Base-by-base conservation (phyloP, 2,888 invertebrate genomes). In the Mesorhabditis spiculigera region DNA sequence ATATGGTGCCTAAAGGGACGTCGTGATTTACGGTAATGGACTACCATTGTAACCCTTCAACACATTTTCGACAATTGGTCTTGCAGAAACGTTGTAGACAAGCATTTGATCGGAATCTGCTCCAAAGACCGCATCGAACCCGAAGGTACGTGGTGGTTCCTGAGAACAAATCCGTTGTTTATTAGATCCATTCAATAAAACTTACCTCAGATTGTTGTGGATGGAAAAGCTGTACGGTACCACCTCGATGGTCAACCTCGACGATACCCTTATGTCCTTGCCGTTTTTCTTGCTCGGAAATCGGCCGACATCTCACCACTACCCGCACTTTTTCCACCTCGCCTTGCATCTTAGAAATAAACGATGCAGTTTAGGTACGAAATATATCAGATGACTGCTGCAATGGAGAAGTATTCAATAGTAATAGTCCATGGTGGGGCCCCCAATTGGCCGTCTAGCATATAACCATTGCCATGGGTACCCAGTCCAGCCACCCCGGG, bases 1-100 rank as follows among this genome's bases (percentile, higher is more conserved):
- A 90, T 70, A 90, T 89, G 6, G 90, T 90, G 6, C 90, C 89
- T 89, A 74, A 65, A 75, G 69, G 5, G 16, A 16, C 43, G 5
- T n/a, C 64, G 4, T 42, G n/a, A 28, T 66, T 63, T 5, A 13
- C 10, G 5, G 28, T 41, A 62, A 4, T 45, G 42, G 63, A 70
- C 92, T 92, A 75, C 96, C 97, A 89, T 98, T 98, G 88, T 95
- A 98, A 0, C 97, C 96, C 77, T 89, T 92, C 6, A 98, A 89
- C 4, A 96, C 95, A 87, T 95, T 94, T 76, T 96, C 94, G 4
- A 98, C 94, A 78, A 99, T 95, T 0, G 96, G 96, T 68, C 94
- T 90, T 0, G 97, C 97, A 0, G 95, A 93, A 85, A 94, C 91
- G 80, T 96, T 93, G 88, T 98, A 98, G 68, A 99, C 91, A 87